Evolutionary conservation across 2,113 vertebrate species (phyloP).

Genomic region (Regulus satrapa): DNA sequence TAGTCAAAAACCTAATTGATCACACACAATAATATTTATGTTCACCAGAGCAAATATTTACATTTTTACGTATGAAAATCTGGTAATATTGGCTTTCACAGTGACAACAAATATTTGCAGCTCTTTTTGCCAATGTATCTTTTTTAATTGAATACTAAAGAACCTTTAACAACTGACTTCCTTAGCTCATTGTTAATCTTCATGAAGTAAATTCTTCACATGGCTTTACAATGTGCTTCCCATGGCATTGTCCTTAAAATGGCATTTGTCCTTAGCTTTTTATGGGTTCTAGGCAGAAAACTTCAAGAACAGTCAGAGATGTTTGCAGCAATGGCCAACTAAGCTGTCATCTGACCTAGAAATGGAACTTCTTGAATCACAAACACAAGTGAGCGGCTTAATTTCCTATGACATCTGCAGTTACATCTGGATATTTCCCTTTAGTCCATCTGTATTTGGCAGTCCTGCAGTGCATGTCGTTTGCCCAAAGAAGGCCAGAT

Average conservation of each 20-base stretch:
- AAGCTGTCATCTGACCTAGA: slow-evolving; percentile 22
- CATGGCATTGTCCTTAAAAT: too few relatives aligned
- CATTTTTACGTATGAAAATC: background rate
- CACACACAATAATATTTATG: background rate
- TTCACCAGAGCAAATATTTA: background rate
- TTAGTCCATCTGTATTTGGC: background rate
- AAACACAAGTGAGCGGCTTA: background rate
- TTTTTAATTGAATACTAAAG: background rate
- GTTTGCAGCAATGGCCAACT: background rate
- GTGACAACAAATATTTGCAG: background rate
- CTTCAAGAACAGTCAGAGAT: background rate
- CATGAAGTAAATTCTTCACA: background rate
- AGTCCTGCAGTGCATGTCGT: background rate
- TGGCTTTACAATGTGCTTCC: background rate
- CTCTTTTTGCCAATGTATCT: background rate
- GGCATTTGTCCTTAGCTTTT: background rate
- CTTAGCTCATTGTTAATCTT: background rate
- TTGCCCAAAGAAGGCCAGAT: background rate
- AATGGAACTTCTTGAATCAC: slow-evolving; percentile 6
- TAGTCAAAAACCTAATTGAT: background rate
- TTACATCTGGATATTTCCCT: slow-evolving; percentile 15
- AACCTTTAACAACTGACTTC: background rate
- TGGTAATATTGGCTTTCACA: background rate
- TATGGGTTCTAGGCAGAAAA: background rate
- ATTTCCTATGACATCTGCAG: slow-evolving; percentile 20